A percentile compares a stretch with the other conserved stretches of the same genome.
Conservation (phyloP, 1,140 invertebrate genomes). For the Aradophagus sp. region DNA sequence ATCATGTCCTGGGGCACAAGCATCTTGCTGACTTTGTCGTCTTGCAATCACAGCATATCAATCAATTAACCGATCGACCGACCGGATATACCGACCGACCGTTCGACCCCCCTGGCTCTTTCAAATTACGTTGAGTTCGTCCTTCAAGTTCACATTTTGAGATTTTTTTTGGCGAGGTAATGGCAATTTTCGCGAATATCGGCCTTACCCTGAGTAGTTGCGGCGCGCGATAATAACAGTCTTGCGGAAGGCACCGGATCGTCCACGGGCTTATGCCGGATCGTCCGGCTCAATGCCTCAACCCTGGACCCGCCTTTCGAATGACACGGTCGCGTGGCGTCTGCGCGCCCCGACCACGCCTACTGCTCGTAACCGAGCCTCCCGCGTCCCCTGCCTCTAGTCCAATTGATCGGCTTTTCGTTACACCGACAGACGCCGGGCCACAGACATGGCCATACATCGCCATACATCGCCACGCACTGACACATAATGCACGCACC, state of each 20-base stretch:
- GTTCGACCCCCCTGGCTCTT: no score
- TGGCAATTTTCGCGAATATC: slow-evolving; percentile 12
- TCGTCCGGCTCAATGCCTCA: slow-evolving; percentile 36
- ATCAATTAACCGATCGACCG: slow-evolving; percentile 24
- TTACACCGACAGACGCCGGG: no score
- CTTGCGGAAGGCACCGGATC: slow-evolving; percentile 22
- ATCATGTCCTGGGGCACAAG: slow-evolving; percentile 90
- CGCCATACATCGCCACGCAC: no score
- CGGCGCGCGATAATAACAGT: slow-evolving; percentile 56
- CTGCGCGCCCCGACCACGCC: slow-evolving; percentile 70
- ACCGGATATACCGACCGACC: no score
- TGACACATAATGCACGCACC: no score
- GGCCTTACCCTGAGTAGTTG: slow-evolving; percentile 21
- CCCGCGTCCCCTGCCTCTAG: slow-evolving; percentile 14
- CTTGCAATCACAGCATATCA: slow-evolving; percentile 11
- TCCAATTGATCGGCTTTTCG: slow-evolving; percentile 3
- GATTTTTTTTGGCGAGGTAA: no score
- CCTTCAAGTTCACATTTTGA: no score
- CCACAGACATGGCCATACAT: no score
- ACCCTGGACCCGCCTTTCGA: slow-evolving; percentile 67
- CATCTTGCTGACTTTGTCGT: slow-evolving; percentile 74
- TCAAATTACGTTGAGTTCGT: no score
- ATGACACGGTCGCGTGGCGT: slow-evolving; percentile 62
- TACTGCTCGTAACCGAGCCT: slow-evolving; percentile 41
- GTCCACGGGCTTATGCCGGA: slow-evolving; percentile 48